Conservation (phyloP, 2,797 vertebrate genomes). For the Florisuga fusca region DNA sequence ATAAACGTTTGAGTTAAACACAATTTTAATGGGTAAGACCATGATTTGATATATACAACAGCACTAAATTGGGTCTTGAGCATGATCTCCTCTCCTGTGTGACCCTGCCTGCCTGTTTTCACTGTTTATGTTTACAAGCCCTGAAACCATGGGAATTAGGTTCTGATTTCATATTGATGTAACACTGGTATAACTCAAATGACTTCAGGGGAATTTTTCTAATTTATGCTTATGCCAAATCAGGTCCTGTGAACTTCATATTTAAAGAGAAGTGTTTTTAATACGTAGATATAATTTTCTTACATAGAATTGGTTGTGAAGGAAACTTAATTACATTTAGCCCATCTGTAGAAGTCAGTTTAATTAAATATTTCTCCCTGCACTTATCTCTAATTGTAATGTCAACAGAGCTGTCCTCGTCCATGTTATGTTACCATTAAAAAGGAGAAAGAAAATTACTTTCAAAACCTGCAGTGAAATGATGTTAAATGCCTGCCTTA, state of each 20-base stretch:
- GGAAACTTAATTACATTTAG: constrained; percentile 58
- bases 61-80: not conserved
- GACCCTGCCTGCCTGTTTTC: not conserved
- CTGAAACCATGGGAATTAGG: not conserved
- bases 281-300: constrained; percentile 41
- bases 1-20: not conserved
- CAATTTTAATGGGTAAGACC: not conserved
- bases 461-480: constrained; percentile 61
- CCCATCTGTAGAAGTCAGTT: constrained; percentile 45
- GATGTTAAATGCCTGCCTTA: constrained; percentile 62
- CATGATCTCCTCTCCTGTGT: not conserved
- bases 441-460: constrained; percentile 66
- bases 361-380: constrained; percentile 64
- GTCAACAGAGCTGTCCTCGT: constrained; percentile 62
- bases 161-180: not conserved
- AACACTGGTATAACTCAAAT: not conserved
- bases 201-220: not conserved
- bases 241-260: not conserved
- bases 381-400: constrained; percentile 67
- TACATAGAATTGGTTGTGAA: constrained; percentile 32
- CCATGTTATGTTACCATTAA: constrained; percentile 47
- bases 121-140: not conserved
- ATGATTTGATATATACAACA: not conserved
- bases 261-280: not conserved
- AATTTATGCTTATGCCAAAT: not conserved